A percentile compares a stretch with the other conserved stretches of the same genome.
Evolutionary conservation across 2,113 vertebrate species (phyloP).

Genomic region (Phaethon lepturus): DNA sequence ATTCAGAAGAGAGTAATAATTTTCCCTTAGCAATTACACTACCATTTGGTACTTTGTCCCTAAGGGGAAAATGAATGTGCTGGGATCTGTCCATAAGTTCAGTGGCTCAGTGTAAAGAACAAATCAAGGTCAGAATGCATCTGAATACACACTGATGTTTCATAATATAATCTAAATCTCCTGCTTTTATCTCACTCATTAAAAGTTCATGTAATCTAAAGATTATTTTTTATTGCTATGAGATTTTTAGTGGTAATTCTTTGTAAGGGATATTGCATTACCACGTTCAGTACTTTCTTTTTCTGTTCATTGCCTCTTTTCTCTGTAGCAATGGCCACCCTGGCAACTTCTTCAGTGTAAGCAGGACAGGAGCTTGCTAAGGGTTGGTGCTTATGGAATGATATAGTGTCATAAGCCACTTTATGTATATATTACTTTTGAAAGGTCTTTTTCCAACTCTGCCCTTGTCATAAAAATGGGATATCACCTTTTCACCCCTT

Average conservation of each 20-base stretch:
- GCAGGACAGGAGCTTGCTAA: background rate
- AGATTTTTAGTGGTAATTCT: background rate
- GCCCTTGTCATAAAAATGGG: background rate
- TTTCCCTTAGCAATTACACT: constrained; percentile 83
- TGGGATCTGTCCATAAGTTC: constrained; percentile 76
- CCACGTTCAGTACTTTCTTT: background rate
- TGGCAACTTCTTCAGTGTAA: background rate
- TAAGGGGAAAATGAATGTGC: constrained; percentile 78
- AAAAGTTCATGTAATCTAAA: constrained; percentile 38
- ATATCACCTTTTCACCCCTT: background rate
- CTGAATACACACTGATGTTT: constrained; percentile 19
- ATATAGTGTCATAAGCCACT: background rate
- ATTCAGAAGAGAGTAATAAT: constrained; percentile 80
- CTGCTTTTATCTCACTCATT: constrained; percentile 43
- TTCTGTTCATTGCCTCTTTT: background rate
- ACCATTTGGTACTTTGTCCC: constrained; percentile 83
- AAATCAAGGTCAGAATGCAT: constrained; percentile 79
- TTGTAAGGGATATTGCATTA: background rate
- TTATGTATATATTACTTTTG: background rate
- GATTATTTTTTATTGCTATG: background rate
- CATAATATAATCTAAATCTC: background rate
- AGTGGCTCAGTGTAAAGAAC: constrained; percentile 64
- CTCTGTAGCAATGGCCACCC: background rate
- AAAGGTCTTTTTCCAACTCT: background rate
- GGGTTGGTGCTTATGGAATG: background rate